These are phyloP conservation scores for Cephonodes hylas DNA, from an alignment of 2,888 invertebrate genomes.

Conservation along the genomic window DNA sequence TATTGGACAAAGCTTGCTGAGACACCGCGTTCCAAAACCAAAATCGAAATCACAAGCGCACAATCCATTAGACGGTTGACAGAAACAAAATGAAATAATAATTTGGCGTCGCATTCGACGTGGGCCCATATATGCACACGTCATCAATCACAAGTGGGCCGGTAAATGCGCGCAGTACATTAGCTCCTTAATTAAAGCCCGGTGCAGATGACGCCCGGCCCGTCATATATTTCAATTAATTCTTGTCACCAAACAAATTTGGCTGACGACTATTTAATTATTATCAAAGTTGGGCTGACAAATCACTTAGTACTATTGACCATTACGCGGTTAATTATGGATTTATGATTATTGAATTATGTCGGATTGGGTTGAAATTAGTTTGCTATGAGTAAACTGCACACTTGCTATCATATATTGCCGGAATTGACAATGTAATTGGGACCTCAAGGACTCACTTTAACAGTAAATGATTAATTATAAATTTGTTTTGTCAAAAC, in stretches of 20 bases:
- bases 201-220: conserved; percentile 63
- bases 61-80: conserved; percentile 49
- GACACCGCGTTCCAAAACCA: neutral
- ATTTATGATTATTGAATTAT: neutral
- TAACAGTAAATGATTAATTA: no score
- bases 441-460: no score
- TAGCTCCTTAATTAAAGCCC: conserved; percentile 76
- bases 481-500: no score
- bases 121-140: conserved; percentile 31
- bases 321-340: neutral
- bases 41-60: conserved; percentile 26
- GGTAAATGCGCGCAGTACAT: conserved; percentile 60
- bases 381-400: no score
- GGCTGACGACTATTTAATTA: conserved; percentile 58
- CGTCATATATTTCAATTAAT: conserved; percentile 77
- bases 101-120: conserved; percentile 45
- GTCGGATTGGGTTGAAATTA: neutral
- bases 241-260: conserved; percentile 69
- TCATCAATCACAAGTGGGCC: conserved; percentile 67
- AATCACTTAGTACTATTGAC: conserved; percentile 36
- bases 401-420: neutral
- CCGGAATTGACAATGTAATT: neutral
- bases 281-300: conserved; percentile 45
- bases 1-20: no score
- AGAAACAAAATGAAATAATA: conserved; percentile 59